A percentile compares a stretch with the other conserved stretches of the same genome.
phyloP scores from a whole-genome alignment of 2,888 invertebrate species.

The Sepioteuthis lessoniana region DNA sequence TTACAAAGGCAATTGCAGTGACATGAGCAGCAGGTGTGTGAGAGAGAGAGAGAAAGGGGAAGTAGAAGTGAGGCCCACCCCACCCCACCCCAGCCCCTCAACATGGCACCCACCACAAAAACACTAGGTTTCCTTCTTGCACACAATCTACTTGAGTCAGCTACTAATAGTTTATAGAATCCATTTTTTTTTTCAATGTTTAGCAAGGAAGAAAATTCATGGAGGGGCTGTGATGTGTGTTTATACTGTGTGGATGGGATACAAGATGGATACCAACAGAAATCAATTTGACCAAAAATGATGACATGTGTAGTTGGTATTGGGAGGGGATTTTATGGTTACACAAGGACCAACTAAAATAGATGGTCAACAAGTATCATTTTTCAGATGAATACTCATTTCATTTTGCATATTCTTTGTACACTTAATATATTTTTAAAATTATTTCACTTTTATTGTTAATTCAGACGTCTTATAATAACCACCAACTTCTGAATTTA shows the following conservation, averaged over 20 bases:
- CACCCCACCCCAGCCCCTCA: neutral
- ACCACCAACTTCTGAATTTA: too few relatives aligned
- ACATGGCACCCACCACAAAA: constrained; percentile 25
- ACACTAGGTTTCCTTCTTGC: constrained; percentile 33
- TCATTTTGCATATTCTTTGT: neutral
- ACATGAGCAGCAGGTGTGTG: constrained; percentile 37
- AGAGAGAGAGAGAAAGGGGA: neutral
- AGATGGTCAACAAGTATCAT: neutral
- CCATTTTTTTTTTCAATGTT: neutral
- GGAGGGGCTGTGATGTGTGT: constrained; percentile 33
- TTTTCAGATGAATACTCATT: neutral
- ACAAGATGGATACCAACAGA: neutral
- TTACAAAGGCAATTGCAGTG: constrained; percentile 44
- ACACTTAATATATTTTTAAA: constrained; percentile 15
- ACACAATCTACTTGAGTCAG: constrained; percentile 18
- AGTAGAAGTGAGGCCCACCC: constrained; percentile 33
- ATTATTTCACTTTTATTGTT: neutral
- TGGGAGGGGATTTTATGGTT: neutral
- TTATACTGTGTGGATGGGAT: neutral
- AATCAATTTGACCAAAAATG: neutral
- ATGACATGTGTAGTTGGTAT: neutral
- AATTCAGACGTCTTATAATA: neutral
- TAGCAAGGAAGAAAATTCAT: neutral
- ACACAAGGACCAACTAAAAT: neutral
- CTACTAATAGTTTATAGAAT: constrained; percentile 11